Percentiles rank a stretch among this genome's conserved stretches.
phyloP scores from a whole-genome alignment of 1,140 invertebrate genomes.

The Diorhabda elongata region DNA sequence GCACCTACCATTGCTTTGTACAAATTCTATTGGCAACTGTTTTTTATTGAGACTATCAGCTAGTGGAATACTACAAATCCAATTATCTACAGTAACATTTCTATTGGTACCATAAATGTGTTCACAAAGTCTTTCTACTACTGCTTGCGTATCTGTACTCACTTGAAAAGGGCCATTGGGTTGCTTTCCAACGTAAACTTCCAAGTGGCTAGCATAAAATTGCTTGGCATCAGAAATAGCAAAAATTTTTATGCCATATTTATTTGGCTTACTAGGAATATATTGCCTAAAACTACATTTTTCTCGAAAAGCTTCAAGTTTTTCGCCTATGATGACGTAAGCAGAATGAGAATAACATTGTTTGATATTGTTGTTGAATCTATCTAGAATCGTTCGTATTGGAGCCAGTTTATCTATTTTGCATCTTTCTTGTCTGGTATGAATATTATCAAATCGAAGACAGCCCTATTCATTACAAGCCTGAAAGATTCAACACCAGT shows the following conservation, averaged over 20 bases:
- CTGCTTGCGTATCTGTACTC: neutral
- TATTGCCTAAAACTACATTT: conserved; percentile 16
- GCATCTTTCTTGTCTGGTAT: too few relatives aligned
- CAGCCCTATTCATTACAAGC: too few relatives aligned
- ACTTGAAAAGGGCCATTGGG: conserved; percentile 8
- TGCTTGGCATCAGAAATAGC: too few relatives aligned
- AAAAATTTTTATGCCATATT: neutral
- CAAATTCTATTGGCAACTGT: conserved; percentile 14
- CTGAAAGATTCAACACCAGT: too few relatives aligned
- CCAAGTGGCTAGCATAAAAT: too few relatives aligned
- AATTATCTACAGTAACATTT: conserved; percentile 43
- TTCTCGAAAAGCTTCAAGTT: conserved; percentile 8
- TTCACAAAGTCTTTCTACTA: conserved; percentile 21
- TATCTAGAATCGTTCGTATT: conserved; percentile 13
- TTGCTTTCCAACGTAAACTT: too few relatives aligned
- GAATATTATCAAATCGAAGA: too few relatives aligned
- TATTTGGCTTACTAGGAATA: conserved; percentile 11
- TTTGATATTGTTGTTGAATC: neutral
- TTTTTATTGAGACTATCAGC: conserved; percentile 21
- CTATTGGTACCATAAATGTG: conserved; percentile 35
- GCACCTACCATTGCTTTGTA: neutral
- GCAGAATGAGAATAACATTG: conserved; percentile 23
- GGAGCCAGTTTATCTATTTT: conserved; percentile 16
- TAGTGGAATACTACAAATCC: conserved; percentile 39
- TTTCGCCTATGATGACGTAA: conserved; percentile 23